Evolutionary conservation across 2,888 invertebrate genomes (phyloP), one percentile per base, ranked within the genome.

Genomic region (Eudasyphora cyanicolor): DNA sequence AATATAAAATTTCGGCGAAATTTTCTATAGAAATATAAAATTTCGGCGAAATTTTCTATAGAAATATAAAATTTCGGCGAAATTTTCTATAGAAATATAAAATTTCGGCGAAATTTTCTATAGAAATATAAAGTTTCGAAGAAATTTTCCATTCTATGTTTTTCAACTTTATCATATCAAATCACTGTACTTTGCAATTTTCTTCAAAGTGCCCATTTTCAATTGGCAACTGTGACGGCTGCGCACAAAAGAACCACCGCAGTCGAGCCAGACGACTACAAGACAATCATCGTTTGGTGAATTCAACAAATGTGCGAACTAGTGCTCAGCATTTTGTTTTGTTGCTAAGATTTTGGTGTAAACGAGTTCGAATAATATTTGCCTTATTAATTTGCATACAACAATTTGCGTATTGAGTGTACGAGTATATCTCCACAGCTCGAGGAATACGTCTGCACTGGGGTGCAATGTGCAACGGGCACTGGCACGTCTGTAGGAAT

Each of bases 381-480:
- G 67, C 21, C 10, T 67, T 67, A 67, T 67, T 67, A 67, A 67
- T 67, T 67, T 67, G 67, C 67, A 67, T 67, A 67, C 17, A 60
- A 60, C n/a, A 17, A 60, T 60, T 60, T 60, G 27, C 54, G 54
- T 54, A 54, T 32, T 32, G 32, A n/a, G 45, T 45, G 14, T n/a
- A n/a, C n/a, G 12, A 14, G 12, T 45, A 45, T n/a, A n/a, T 45
- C n/a, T n/a, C n/a, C n/a, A n/a, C n/a, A n/a, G n/a, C n/a, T n/a
- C n/a, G n/a, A n/a, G 32, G 32, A 32, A 32, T n/a, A 45, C n/a
- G 4, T 57, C 27, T 24, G 27, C 57, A 14, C 57, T 57, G 2
- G 14, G 24, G 24, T 51, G 10, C 51, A 21, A 51, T 45, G 45
- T 45, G n/a, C 45, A 38, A 2, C 38, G 49, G 17, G 19, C 49